These are phyloP conservation scores for Pygathrix nemaeus DNA, from an alignment of 2,113 vertebrate species.

Conservation along the genomic window DNA sequence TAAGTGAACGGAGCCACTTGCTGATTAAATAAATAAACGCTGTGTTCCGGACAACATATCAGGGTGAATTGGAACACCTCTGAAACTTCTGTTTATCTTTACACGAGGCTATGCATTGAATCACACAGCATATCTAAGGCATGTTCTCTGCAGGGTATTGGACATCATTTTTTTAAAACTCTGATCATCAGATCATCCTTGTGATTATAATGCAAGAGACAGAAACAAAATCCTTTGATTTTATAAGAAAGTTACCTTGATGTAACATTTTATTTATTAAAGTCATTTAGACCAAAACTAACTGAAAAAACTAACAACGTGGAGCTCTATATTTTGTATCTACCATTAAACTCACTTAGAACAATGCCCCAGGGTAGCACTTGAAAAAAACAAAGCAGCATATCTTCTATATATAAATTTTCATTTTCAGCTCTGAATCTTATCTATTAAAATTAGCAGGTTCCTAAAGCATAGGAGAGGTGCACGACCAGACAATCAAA, in stretches of 20 bases:
- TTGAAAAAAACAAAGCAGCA: not conserved
- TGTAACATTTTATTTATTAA: conserved; percentile 8
- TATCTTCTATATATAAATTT: not conserved
- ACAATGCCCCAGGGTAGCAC: not conserved
- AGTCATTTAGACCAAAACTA: not conserved
- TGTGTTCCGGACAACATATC: not conserved
- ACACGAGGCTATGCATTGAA: not conserved
- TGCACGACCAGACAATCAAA: not conserved
- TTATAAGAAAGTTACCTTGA: not conserved
- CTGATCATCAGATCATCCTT: not conserved
- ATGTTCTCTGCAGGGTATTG: not conserved
- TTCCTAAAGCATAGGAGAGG: not conserved
- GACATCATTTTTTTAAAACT: not conserved
- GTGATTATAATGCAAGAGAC: not conserved
- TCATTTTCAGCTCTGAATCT: not conserved
- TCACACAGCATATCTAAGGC: not conserved
- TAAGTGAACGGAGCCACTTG: not conserved
- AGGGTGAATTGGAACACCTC: not conserved
- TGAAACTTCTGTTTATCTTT: conserved; percentile 18
- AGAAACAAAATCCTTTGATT: not conserved
- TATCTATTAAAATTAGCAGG: not conserved
- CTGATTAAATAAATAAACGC: not conserved
- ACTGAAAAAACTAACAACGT: not conserved
- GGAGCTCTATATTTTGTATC: not conserved
- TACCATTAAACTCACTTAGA: not conserved